Conservation (phyloP, 2,888 invertebrate genomes). For the Phortica okadai region DNA sequence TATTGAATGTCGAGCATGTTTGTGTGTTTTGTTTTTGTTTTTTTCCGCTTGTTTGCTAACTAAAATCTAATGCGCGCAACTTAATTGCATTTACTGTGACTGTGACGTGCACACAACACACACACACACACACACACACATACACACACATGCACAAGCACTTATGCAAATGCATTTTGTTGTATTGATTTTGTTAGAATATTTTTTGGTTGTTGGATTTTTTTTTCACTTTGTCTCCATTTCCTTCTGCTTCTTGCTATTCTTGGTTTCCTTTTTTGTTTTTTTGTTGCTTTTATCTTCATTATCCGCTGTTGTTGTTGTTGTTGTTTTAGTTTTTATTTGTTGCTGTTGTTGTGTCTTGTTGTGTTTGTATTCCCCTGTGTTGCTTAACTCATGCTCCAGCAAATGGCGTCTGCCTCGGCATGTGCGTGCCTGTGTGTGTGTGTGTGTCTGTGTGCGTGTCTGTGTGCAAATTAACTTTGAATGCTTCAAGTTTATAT, state of each 20-base stretch:
- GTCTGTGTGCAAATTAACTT: constrained; percentile 14
- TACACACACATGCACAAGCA: constrained; percentile 1
- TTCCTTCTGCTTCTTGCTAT: neutral
- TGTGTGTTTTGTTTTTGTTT: neutral
- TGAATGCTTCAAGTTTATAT: constrained; percentile 12
- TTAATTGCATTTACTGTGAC: constrained; percentile 21
- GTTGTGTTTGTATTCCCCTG: no score
- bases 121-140: constrained; percentile 23
- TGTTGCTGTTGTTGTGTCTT: neutral
- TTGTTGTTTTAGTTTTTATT: neutral
- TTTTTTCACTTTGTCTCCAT: no score
- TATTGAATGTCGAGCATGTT: neutral
- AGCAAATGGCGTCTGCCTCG: no score
- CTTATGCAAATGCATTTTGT: neutral
- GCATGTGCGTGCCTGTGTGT: constrained; percentile 1
- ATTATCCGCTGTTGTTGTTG: neutral
- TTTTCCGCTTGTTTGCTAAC: neutral
- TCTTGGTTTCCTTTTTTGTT: neutral
- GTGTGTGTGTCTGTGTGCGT: neutral
- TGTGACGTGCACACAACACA: constrained; percentile 21
- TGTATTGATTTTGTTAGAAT: neutral
- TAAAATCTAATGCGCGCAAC: neutral
- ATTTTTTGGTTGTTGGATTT: neutral
- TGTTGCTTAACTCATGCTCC: no score
- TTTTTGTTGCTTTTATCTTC: no score